These are phyloP conservation scores for Anodontia alba DNA, from an alignment of 2,888 invertebrate genomes.

Conservation along the genomic window DNA sequence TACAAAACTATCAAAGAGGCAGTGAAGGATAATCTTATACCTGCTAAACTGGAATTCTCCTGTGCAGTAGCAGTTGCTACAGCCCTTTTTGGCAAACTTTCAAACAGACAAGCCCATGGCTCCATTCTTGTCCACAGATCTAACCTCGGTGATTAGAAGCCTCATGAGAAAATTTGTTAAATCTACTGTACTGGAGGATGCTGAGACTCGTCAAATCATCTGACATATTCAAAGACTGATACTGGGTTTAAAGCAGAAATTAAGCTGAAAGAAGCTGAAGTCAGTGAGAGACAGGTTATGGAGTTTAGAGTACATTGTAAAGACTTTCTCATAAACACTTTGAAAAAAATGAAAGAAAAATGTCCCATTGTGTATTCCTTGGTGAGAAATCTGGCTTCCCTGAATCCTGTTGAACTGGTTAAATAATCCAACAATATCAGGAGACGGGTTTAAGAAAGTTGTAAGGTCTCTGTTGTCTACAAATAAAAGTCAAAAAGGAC, in stretches of 20 bases:
- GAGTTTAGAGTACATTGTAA: slow-evolving; percentile 38
- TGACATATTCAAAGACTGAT: slow-evolving; percentile 36
- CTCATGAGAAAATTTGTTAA: too few relatives aligned
- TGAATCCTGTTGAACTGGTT: slow-evolving; percentile 45
- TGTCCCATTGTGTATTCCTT: slow-evolving; percentile 32
- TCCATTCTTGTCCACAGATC: slow-evolving; percentile 5
- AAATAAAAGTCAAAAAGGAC: too few relatives aligned
- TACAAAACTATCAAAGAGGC: slow-evolving; percentile 16
- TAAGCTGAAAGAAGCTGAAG: slow-evolving; percentile 33
- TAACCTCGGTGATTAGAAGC: slow-evolving; percentile 1
- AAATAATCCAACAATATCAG: not conserved
- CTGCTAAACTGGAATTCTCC: too few relatives aligned
- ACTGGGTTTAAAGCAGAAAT: slow-evolving; percentile 34
- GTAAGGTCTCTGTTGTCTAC: too few relatives aligned
- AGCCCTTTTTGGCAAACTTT: slow-evolving; percentile 17
- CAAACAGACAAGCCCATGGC: slow-evolving; percentile 15
- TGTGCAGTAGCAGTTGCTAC: too few relatives aligned
- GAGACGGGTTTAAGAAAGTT: slow-evolving; percentile 6
- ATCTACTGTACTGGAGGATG: slow-evolving; percentile 25
- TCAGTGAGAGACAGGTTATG: slow-evolving; percentile 37
- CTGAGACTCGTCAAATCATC: slow-evolving; percentile 14
- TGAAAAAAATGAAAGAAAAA: slow-evolving; percentile 34
- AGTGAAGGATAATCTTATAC: slow-evolving; percentile 27
- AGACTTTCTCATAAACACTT: slow-evolving; percentile 23
- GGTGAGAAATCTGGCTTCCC: slow-evolving; percentile 31